Base-by-base conservation (phyloP, 2,113 vertebrate genomes). In the Colinus virginianus region DNA sequence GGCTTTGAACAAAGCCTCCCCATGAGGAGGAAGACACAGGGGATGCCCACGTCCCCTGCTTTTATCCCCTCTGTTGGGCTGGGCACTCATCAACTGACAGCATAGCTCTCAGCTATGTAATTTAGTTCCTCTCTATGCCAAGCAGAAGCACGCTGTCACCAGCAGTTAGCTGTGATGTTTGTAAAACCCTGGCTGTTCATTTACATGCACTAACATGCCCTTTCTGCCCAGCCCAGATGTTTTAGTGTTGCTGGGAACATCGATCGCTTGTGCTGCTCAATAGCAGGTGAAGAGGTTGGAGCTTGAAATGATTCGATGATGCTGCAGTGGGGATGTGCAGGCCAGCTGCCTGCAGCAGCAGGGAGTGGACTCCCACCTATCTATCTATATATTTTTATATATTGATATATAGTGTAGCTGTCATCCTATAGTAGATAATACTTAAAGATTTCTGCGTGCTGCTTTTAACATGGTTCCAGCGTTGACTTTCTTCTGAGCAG, bases 261-360 rank as follows among this genome's bases (percentile, higher is more conserved):
- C 48, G 89, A 87, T 90, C 49, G 13, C 92, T 85, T 59, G 59
- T 84, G 59, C 81, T 94, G 68, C 81, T 94, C 89, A 40, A n/a
- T 96, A 82, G 62, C 63, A 49, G 94, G 87, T 92, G 78, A 94
- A 94, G 94, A 96, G 94, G 88, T 82, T 94, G 90, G 59, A 78
- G 85, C 85, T 85, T 85, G 56, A 78, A 81, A 69, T 84, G 30
- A 87, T 96, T 78, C 93, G 88, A 21, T 96, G 91, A 84, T 90
- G 93, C 82, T 88, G 64, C 66, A 71, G 2, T 1, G 7, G 48
- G 82, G 78, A 58, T 64, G 58, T 59, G 16, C 22, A 14, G 46
- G 28, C 61, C 83, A 48, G 34, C 77, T 87, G 85, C 87, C 72
- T 78, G 66, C 3, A 1, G 13, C 56, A 49, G 56, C 77, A 67